Evolutionary conservation across 1,140 invertebrate genomes (phyloP).

Genomic region (Drosophila micromelanica): DNA sequence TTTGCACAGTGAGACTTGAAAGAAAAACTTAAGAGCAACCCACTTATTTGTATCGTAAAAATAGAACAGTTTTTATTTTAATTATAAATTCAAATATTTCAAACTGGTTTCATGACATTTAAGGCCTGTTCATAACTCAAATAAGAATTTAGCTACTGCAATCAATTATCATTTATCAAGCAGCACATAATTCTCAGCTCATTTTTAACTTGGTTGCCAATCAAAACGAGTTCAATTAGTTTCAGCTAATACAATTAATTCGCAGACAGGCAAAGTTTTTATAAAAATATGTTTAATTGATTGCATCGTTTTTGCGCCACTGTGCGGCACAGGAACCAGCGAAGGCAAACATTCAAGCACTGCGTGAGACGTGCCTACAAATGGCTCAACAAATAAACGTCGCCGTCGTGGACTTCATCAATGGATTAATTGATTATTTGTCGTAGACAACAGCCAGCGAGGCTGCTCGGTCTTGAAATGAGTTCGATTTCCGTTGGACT

Average conservation of each 20-base stretch:
- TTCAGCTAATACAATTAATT: conserved; percentile 28
- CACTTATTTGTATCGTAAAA: background rate
- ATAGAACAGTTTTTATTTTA: no score
- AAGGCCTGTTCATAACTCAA: conserved; percentile 6
- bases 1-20: background rate
- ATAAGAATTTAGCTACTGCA: conserved; percentile 15
- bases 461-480: conserved; percentile 51
- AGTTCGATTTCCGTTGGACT: conserved; percentile 46
- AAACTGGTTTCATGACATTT: conserved; percentile 1
- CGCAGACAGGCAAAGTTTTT: conserved; percentile 6
- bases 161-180: conserved; percentile 63
- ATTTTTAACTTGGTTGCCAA: conserved; percentile 43
- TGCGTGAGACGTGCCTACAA: conserved; percentile 59
- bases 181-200: conserved; percentile 45
- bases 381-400: conserved; percentile 70
- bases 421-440: conserved; percentile 84
- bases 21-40: background rate
- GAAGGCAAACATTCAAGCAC: conserved; percentile 26
- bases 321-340: conserved; percentile 55
- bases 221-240: conserved; percentile 62
- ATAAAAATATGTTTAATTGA: conserved; percentile 13
- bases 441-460: conserved; percentile 48
- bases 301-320: conserved; percentile 45
- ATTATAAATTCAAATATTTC: background rate
- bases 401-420: conserved; percentile 75